Percentiles rank a stretch among this genome's conserved stretches.
Evolutionary conservation across 2,888 invertebrate species (phyloP).

Genomic region (Spilosoma lubricipeda): DNA sequence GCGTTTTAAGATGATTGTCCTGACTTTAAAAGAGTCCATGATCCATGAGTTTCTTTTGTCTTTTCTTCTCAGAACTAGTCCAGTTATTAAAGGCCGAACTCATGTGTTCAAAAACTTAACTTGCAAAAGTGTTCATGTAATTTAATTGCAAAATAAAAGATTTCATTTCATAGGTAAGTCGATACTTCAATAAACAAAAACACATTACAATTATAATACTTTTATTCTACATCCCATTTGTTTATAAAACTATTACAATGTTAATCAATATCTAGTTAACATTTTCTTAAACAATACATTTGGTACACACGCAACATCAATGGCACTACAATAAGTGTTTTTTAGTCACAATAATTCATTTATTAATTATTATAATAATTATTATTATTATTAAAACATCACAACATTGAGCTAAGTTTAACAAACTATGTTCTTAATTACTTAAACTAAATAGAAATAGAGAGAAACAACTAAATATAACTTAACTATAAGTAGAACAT

Average conservation of each 20-base stretch:
- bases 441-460: neutral
- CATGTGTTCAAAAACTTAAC: too few relatives aligned
- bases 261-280: conserved; percentile 41
- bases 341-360: conserved; percentile 42
- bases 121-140: too few relatives aligned
- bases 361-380: conserved; percentile 24
- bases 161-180: too few relatives aligned
- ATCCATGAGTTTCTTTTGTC: too few relatives aligned
- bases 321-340: conserved; percentile 50
- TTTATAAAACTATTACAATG: neutral
- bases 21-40: too few relatives aligned
- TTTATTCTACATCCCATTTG: neutral
- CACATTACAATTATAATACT: neutral
- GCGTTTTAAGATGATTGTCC: too few relatives aligned
- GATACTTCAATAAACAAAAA: neutral
- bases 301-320: conserved; percentile 13
- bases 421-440: conserved; percentile 6
- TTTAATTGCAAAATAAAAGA: too few relatives aligned
- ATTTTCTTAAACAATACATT: conserved; percentile 39
- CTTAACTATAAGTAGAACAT: too few relatives aligned
- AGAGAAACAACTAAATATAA: too few relatives aligned
- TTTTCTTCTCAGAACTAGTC: too few relatives aligned
- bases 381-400: conserved; percentile 32
- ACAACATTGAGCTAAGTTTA: conserved; percentile 47
- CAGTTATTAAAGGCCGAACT: too few relatives aligned